Percentiles rank a stretch among this genome's conserved stretches.
These are phyloP conservation scores for Escarpia spicata DNA, from an alignment of 2,888 invertebrate genomes.

Conservation along the genomic window DNA sequence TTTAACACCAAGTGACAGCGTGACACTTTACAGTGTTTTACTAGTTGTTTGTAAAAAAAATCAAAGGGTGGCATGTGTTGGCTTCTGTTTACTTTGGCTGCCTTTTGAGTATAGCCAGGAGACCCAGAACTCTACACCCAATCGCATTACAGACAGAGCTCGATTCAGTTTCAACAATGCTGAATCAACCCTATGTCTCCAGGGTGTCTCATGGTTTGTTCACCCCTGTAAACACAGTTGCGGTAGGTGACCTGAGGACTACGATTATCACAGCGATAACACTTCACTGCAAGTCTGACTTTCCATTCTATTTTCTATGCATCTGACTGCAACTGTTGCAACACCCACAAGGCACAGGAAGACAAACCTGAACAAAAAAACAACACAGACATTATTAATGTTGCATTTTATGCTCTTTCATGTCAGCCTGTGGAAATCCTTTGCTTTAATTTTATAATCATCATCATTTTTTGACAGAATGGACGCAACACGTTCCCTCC, in stretches of 20 bases:
- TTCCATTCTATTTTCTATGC: background rate
- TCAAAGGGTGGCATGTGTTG: background rate
- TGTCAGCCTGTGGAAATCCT: background rate
- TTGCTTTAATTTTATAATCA: background rate
- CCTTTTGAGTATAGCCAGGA: background rate
- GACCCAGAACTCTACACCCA: background rate
- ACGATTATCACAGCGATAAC: background rate
- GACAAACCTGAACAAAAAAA: background rate
- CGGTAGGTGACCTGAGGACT: background rate
- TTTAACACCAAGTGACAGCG: background rate
- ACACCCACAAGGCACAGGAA: background rate
- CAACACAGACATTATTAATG: background rate
- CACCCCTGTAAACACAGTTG: constrained; percentile 6
- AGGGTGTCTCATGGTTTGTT: background rate
- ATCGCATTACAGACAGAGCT: background rate
- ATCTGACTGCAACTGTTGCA: background rate
- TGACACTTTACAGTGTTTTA: background rate
- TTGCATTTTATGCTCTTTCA: background rate
- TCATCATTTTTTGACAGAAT: no score
- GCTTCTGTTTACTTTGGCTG: background rate
- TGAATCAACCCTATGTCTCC: background rate
- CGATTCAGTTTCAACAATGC: background rate
- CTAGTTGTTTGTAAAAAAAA: background rate
- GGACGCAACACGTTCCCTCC: no score
- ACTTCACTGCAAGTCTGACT: background rate